These are phyloP conservation scores for Porphyrio hochstetteri DNA, from an alignment of 2,113 vertebrate species.

Conservation along the genomic window DNA sequence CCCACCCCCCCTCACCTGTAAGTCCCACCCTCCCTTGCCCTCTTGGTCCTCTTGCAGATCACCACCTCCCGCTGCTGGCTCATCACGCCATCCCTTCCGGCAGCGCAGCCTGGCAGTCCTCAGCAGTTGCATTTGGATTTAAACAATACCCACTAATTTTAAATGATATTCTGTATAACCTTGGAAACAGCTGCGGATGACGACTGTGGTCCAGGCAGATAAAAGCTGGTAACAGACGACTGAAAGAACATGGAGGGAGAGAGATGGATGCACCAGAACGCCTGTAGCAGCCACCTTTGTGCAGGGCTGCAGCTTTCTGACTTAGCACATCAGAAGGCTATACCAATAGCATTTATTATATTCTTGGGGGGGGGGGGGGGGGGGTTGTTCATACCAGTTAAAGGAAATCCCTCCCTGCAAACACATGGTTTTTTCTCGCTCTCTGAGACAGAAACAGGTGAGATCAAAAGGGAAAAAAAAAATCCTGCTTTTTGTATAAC, in stretches of 20 bases:
- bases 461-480: background rate
- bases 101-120: background rate
- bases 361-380: too few species aligned
- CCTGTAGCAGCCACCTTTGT: background rate
- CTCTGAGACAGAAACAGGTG: background rate
- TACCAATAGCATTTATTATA: background rate
- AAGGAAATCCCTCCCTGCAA: background rate
- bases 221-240: background rate
- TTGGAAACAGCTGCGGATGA: background rate
- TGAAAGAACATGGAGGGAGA: background rate
- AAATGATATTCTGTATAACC: background rate
- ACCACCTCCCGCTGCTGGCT: background rate
- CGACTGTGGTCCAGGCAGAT: background rate
- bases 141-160: background rate
- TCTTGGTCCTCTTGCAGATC: rapidly evolving
- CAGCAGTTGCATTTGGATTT: background rate
- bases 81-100: background rate
- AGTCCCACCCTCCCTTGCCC: background rate
- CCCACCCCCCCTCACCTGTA: background rate
- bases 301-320: background rate
- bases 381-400: background rate
- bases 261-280: background rate
- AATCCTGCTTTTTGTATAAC: background rate
- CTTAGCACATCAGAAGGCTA: background rate
- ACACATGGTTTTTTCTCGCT: background rate